These are phyloP conservation scores for Thalassophryne amazonica DNA, from an alignment of 2,797 vertebrate genomes.

Conservation along the genomic window DNA sequence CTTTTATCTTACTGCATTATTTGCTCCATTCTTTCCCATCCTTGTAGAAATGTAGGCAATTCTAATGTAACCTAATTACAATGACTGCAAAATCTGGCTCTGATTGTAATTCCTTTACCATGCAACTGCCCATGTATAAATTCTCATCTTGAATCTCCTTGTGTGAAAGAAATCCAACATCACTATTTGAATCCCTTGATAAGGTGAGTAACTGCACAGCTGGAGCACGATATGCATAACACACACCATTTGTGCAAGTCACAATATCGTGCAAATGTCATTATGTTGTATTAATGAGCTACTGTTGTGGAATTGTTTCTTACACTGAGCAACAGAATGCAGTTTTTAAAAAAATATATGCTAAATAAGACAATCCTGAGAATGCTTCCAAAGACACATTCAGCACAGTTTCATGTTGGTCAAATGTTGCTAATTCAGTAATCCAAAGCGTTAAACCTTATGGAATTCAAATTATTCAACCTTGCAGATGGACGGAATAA, in stretches of 20 bases:
- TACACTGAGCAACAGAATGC: no score
- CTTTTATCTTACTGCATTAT: background rate
- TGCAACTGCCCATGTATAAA: background rate
- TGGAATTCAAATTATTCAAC: constrained; percentile 26
- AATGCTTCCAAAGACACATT: background rate
- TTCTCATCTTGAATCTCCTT: background rate
- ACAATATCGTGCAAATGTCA: no score
- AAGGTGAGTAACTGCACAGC: constrained; percentile 5
- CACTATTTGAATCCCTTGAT: constrained; percentile 9
- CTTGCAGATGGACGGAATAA: constrained; percentile 34
- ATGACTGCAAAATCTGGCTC: background rate
- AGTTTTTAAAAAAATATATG: no score
- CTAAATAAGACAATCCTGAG: constrained; percentile 5
- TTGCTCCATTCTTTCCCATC: background rate
- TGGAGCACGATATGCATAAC: constrained; percentile 29
- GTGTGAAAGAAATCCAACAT: background rate
- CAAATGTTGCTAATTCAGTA: constrained; percentile 60
- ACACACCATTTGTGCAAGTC: constrained; percentile 16
- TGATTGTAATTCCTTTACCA: background rate
- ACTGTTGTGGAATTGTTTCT: no score
- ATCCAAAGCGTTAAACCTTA: constrained; percentile 47
- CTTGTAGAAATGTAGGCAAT: background rate
- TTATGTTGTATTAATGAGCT: no score
- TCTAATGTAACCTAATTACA: background rate
- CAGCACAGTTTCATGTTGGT: constrained; percentile 12